Evolutionary conservation across 2,113 vertebrate species (phyloP), one percentile per base, ranked within the genome.

Genomic region (Mirza zaza): DNA sequence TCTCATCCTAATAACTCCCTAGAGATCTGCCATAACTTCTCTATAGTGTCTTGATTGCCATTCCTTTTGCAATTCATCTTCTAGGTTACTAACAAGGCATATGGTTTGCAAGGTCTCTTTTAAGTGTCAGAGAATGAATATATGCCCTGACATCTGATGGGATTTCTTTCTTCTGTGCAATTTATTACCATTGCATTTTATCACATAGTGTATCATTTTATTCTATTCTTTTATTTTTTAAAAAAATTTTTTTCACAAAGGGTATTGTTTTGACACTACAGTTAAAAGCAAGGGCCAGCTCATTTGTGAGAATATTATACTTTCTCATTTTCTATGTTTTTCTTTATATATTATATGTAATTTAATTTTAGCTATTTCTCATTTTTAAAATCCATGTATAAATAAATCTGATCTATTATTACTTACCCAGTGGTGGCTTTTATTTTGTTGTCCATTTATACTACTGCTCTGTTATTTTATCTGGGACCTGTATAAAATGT

Each of bases 301-400:
- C 6, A 52, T 34, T 80, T 83, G 15, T 87, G 9, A 75, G 42
- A 95, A 80, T 52, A 36, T 27, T 17, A 61, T 10, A 75, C 13
- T 77, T 91, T 3, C 27, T 93, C n/a, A 75, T 65, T 67, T 71
- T 85, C 34, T 73, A 20, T 68, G 9, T 14, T 87, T 68, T 39
- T 93, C 17, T 93, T 91, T 5, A 20, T 21, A 75, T 80, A 71
- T 34, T 90, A 70, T 79, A 95, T 4, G 77, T 82, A 81, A 93
- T 93, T 95, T 23, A 90, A 59, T 80, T 95, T 76, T 92, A 7
- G 29, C 50, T 70, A 84, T 52, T 96, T 87, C 17, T 10, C 20
- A 70, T 8, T 75, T 94, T 71, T 39, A 63, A 86, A 80, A 55
- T 87, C 87, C 27, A 76, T 76, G 23, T n/a, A 29, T 92, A 93